These are phyloP conservation scores for Paramormyrops hopkinsi DNA, from an alignment of 2,797 vertebrate genomes.

Conservation along the genomic window DNA sequence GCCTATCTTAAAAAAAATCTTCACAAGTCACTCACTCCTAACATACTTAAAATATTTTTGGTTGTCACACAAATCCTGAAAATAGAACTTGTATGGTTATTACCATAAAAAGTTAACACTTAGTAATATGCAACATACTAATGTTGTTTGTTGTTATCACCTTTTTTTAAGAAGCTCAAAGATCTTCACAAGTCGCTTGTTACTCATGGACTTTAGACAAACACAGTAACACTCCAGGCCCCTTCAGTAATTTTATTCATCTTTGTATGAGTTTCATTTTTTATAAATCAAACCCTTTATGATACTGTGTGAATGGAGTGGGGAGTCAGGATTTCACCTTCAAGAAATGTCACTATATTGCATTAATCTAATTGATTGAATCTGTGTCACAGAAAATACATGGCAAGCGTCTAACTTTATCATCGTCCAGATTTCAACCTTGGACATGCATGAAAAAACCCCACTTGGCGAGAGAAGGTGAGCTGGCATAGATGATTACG, in stretches of 20 bases:
- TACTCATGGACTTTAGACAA: slow-evolving; percentile 23
- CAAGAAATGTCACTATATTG: not conserved
- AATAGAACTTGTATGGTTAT: slow-evolving; percentile 5
- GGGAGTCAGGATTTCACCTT: not conserved
- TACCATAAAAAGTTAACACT: not conserved
- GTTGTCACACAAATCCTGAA: not conserved
- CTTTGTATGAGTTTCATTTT: not conserved
- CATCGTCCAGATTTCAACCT: slow-evolving; percentile 15
- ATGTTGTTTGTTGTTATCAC: not conserved
- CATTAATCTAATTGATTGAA: not conserved
- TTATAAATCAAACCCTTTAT: not conserved
- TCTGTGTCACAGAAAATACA: slow-evolving; percentile 20
- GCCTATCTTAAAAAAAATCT: not conserved
- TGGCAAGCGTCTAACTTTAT: not conserved
- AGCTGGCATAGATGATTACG: not conserved
- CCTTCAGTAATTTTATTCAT: not conserved
- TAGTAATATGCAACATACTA: not conserved
- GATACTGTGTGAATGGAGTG: not conserved
- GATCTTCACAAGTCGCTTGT: slow-evolving; percentile 8
- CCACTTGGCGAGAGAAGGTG: not conserved
- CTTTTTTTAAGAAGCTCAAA: slow-evolving; percentile 9
- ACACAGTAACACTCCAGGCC: not conserved
- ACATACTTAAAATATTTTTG: not conserved
- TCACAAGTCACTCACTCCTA: not conserved
- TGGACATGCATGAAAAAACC: not conserved